Evolutionary conservation across 2,888 invertebrate genomes (phyloP), one percentile per base, ranked within the genome.

Genomic region (Acronicta alni): DNA sequence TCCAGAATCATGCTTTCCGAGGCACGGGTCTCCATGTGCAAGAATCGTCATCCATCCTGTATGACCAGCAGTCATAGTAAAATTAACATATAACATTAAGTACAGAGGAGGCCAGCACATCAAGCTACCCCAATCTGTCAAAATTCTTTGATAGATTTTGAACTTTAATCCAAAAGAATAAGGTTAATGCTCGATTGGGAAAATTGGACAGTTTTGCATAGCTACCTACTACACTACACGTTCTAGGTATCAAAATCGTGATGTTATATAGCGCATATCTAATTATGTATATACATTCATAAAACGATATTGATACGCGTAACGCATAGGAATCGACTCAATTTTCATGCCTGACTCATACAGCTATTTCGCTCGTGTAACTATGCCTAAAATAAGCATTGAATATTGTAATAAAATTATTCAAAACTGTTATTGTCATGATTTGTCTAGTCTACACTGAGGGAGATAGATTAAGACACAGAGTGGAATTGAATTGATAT

Each of bases 401-500:
- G 58, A 64, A 58, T 55, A 60, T 74, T 38, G 48, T 64, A 57
- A 72, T 82, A 72, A 75, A 75, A 78, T 79, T 75, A 71, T 75
- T 62, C 60, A 60, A 59, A 69, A 58, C 56, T 57, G 57, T 70
- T 69, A 62, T 62, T 57, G 42, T 55, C 45, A 57, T 64, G 52
- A 44, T 64, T 69, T 59, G 73, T 74, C 69, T 74, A 64, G 30
- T 57, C 35, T 44, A 35, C 1, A 3, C 23, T 15, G 15, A 35
- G 15, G 14, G 23, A 32, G 18, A 23, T 15, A 32, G 20, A 16
- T 49, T 17, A 17, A 15, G 26, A 15, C 15, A 23, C n/a, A 10
- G n/a, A 39, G n/a, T 37, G 12, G 9, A 38, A 30, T 16, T 0
- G 15, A 43, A 38, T 54, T 53, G 23, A 39, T 45, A n/a, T 26